phyloP scores from a whole-genome alignment of 2,888 invertebrate species.

The Melolontha melolontha region DNA sequence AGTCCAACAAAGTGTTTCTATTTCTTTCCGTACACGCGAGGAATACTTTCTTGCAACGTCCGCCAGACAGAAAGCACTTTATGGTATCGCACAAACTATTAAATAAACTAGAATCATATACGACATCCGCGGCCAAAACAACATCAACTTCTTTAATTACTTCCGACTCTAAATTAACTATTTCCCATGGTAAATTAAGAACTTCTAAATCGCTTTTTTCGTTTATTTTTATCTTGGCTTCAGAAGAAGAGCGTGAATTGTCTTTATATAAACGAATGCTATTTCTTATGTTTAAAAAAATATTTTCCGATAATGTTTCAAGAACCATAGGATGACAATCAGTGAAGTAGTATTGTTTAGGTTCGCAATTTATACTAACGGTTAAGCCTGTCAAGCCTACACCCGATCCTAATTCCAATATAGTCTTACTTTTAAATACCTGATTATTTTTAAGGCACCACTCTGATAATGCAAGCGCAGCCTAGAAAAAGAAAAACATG shows the following conservation, averaged over 20 bases:
- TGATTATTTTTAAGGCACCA: conserved; percentile 74
- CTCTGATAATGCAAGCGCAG: conserved; percentile 77
- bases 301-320: conserved; percentile 72
- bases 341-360: conserved; percentile 71
- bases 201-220: conserved; percentile 53
- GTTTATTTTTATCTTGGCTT: conserved; percentile 1
- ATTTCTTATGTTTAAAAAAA: conserved; percentile 68
- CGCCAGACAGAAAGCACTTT: conserved; percentile 61
- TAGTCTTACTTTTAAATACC: conserved; percentile 68
- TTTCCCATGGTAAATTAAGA: conserved; percentile 68
- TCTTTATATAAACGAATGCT: neutral
- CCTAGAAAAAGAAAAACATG: conserved; percentile 65
- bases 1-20: conserved; percentile 71
- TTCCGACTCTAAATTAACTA: conserved; percentile 60
- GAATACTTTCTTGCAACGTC: conserved; percentile 63
- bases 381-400: conserved; percentile 79
- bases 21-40: conserved; percentile 76
- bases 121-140: conserved; percentile 72
- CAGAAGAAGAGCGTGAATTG: neutral
- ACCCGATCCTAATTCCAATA: conserved; percentile 84
- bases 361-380: conserved; percentile 69
- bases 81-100: conserved; percentile 65
- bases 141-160: conserved; percentile 62
- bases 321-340: conserved; percentile 80
- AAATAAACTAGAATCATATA: conserved; percentile 72